Evolutionary conservation across 2,113 vertebrate genomes (phyloP).

Genomic region (Protobothrops mucrosquamatus): DNA sequence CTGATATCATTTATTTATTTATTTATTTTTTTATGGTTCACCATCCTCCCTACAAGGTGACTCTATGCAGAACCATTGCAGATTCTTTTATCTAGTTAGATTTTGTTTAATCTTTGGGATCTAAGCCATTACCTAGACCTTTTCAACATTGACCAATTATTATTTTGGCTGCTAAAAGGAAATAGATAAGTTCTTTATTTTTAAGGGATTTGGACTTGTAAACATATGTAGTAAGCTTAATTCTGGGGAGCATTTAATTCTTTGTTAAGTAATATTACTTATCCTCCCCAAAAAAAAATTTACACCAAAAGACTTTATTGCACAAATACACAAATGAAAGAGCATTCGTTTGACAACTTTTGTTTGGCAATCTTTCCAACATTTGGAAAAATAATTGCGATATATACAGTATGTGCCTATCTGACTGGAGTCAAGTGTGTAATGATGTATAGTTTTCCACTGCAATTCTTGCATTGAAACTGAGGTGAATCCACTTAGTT

Average conservation of each 20-base stretch:
- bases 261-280: neutral
- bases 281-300: neutral
- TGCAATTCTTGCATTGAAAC: neutral
- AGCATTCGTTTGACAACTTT: neutral
- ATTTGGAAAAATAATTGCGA: neutral
- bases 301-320: neutral
- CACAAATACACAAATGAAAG: neutral
- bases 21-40: neutral
- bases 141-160: neutral
- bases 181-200: neutral
- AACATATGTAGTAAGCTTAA: neutral
- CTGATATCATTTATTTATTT: neutral
- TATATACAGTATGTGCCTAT: neutral
- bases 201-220: neutral
- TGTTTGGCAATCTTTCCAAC: neutral
- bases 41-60: neutral
- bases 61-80: neutral
- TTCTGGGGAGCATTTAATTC: neutral
- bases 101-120: fast-evolving
- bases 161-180: neutral
- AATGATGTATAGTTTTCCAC: neutral
- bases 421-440: neutral
- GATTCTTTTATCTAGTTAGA: neutral
- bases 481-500: neutral
- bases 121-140: neutral